A percentile compares a stretch with the other conserved stretches of the same genome.
phyloP scores from a whole-genome alignment of 1,140 invertebrate genomes.

The Triops longicaudatus region DNA sequence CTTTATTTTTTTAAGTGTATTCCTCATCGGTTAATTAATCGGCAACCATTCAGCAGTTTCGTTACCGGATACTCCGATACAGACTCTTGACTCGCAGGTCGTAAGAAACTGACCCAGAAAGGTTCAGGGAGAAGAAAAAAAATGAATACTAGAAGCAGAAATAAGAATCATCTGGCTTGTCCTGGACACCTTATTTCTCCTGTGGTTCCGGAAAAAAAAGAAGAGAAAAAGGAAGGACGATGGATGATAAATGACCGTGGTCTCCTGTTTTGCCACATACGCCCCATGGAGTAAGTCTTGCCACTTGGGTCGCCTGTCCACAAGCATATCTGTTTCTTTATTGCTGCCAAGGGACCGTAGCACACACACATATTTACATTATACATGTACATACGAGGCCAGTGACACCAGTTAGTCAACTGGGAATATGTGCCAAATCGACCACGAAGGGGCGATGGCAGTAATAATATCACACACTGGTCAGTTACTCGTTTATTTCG shows the following conservation, averaged over 20 bases:
- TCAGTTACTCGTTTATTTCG: neutral
- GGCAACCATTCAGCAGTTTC: too few relatives aligned
- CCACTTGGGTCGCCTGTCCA: slow-evolving; percentile 9
- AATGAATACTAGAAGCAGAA: neutral
- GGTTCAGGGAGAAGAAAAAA: neutral
- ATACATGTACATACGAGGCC: neutral
- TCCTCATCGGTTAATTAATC: too few relatives aligned
- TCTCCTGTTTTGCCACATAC: neutral
- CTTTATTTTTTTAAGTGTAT: too few relatives aligned
- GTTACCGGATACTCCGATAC: too few relatives aligned
- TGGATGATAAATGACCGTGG: neutral
- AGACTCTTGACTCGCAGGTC: too few relatives aligned
- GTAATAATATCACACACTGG: slow-evolving; percentile 6
- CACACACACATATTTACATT: too few relatives aligned
- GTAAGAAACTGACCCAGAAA: too few relatives aligned
- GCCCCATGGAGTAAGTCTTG: neutral
- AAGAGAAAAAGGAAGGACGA: neutral
- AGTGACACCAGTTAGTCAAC: slow-evolving; percentile 3
- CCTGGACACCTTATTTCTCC: neutral
- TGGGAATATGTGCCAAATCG: neutral
- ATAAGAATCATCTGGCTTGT: neutral
- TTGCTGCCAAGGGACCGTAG: neutral
- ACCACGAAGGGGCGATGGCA: neutral
- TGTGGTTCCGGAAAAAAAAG: neutral
- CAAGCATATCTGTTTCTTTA: neutral